Conservation (phyloP, 2,888 invertebrate genomes). For the Dinocampus coccinellae region DNA sequence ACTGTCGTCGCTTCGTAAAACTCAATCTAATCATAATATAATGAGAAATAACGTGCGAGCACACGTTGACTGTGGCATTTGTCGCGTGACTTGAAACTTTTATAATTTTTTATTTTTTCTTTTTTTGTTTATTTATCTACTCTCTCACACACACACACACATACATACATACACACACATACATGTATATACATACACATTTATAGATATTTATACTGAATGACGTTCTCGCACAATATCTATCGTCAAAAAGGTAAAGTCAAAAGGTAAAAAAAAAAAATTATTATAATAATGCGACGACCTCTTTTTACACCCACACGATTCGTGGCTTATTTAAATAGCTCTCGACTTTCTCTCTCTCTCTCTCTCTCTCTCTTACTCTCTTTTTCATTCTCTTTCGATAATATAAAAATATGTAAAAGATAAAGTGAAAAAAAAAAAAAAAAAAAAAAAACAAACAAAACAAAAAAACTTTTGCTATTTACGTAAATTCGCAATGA, state of each 20-base stretch:
- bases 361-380: no score
- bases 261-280: neutral
- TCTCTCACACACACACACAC: no score
- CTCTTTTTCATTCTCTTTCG: no score
- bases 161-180: constrained; percentile 4
- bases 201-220: constrained; percentile 27
- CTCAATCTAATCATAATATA: constrained; percentile 46
- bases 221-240: constrained; percentile 51
- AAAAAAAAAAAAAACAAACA: neutral
- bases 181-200: neutral
- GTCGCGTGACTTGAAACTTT: constrained; percentile 57
- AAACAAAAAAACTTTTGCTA: neutral
- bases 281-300: constrained; percentile 8
- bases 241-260: constrained; percentile 32
- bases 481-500: neutral
- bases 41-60: constrained; percentile 46
- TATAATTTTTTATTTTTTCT: constrained; percentile 63
- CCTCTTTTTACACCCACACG: constrained; percentile 3
- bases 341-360: constrained; percentile 33
- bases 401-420: constrained; percentile 22
- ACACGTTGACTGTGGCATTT: constrained; percentile 28
- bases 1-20: constrained; percentile 42
- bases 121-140: no score
- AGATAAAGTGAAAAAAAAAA: neutral
- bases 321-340: constrained; percentile 38